These are phyloP conservation scores for Drosophila neocordata DNA, from an alignment of 1,140 invertebrate species.

Conservation along the genomic window DNA sequence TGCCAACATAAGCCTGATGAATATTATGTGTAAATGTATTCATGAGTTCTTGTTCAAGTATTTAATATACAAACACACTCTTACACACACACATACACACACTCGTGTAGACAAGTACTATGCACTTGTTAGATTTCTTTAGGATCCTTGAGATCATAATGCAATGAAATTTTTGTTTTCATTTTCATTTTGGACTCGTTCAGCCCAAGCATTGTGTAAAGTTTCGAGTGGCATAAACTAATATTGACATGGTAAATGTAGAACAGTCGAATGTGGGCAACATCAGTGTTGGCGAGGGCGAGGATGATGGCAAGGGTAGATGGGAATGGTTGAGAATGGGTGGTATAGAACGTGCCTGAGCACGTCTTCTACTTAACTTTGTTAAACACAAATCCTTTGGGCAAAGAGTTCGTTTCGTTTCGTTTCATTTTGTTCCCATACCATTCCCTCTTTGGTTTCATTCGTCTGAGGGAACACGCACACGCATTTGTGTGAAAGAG, in stretches of 20 bases:
- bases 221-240: conserved; percentile 57
- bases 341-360: conserved; percentile 52
- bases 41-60: neutral
- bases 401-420: conserved; percentile 63
- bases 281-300: neutral
- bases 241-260: conserved; percentile 57
- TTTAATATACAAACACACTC: conserved; percentile 7
- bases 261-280: conserved; percentile 29
- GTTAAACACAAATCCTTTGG: conserved; percentile 79
- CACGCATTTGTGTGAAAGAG: conserved; percentile 26
- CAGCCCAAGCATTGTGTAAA: conserved; percentile 42
- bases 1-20: neutral
- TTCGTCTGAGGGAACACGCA: conserved; percentile 28
- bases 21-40: neutral
- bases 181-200: neutral
- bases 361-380: conserved; percentile 71
- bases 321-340: neutral
- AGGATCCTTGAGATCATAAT: conserved; percentile 9
- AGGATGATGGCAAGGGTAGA: neutral
- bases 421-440: neutral
- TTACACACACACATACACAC: too few relatives aligned
- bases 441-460: conserved; percentile 1
- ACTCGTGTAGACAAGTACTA: neutral
- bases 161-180: conserved; percentile 12
- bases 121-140: conserved; percentile 2